Base-by-base conservation (phyloP, 2,888 invertebrate species). In the Venusia cambrica region DNA sequence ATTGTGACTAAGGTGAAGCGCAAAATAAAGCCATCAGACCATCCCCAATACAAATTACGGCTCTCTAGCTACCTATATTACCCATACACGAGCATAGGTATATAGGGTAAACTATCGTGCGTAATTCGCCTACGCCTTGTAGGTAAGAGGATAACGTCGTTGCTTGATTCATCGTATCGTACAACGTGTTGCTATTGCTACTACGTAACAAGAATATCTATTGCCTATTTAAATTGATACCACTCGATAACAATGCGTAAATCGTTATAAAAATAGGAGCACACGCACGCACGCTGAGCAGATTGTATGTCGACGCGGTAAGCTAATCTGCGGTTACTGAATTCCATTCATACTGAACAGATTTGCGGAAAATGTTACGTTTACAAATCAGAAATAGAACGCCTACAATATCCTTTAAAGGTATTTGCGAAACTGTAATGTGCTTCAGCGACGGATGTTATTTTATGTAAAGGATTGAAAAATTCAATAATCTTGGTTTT, bases 201-300 rank as follows among this genome's bases (percentile, higher is more conserved):
- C 7, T 30, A 41, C 50, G 48, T 24, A 44, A 38, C 26, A 29
- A 36, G 48, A 48, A 44, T 51, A 30, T 43, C 27, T 48, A 45
- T 42, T 45, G 44, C 44, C 41, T 36, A 34, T 42, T 50, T 41
- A 44, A 40, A 39, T 42, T 38, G 38, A 42, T 44, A 45, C 28
- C 17, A 37, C 43, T 40, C 33, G 19, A 38, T 38, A 38, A 47
- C 34, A 41, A 44, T 36, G 37, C 33, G 41, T 44, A 44, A 48
- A 44, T 39, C 30, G 36, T 28, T 39, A 38, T 48, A 48, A 33
- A 47, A 43, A 45, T 51, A 45, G 44, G 51, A 51, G 44, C 51
- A 46, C 51, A 51, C 48, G 41, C 51, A 46, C 39, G 39, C 18
- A 13, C 8, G 7, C 31, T 16, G 7, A 32, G 12, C 21, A 13